Percentiles rank a stretch among this genome's conserved stretches.
phyloP scores from a whole-genome alignment of 1,140 invertebrate genomes.

The Euborellia annulipes region DNA sequence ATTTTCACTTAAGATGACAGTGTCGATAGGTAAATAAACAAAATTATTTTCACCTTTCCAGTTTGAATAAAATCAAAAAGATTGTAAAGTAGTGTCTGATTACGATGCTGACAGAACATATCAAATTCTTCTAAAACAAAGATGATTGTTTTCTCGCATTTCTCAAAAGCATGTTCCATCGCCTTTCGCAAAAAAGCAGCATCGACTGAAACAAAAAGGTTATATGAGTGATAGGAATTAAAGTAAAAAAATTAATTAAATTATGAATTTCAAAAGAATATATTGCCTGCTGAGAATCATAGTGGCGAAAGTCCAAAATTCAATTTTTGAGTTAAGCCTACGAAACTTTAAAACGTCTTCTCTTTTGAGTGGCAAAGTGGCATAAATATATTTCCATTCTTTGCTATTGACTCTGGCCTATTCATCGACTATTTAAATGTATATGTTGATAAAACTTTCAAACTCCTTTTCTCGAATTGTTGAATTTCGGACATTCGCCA shows the following conservation, averaged over 20 bases:
- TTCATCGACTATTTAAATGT: too few relatives aligned
- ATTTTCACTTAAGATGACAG: too few relatives aligned
- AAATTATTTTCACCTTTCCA: conserved; percentile 45
- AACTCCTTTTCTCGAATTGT: too few relatives aligned
- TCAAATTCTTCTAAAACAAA: conserved; percentile 89
- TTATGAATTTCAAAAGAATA: conserved; percentile 2
- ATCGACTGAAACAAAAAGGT: conserved; percentile 49
- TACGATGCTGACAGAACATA: conserved; percentile 74
- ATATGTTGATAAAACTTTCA: too few relatives aligned
- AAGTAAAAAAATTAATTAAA: conserved; percentile 8
- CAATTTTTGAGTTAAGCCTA: too few relatives aligned
- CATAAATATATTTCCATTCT: too few relatives aligned
- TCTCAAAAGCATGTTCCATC: conserved; percentile 53
- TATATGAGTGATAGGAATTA: too few relatives aligned
- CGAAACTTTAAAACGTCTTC: too few relatives aligned
- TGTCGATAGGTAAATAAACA: too few relatives aligned
- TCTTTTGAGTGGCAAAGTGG: too few relatives aligned
- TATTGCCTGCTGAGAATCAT: neutral
- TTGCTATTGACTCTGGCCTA: too few relatives aligned
- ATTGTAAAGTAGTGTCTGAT: conserved; percentile 88
- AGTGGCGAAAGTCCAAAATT: neutral
- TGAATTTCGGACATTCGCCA: too few relatives aligned
- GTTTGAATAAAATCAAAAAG: conserved; percentile 85
- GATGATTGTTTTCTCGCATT: conserved; percentile 55
- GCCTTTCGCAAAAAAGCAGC: conserved; percentile 69